Evolutionary conservation across 2,888 invertebrate species (phyloP), one percentile per base, ranked within the genome.

Genomic region (Cecidostiba fungosa): DNA sequence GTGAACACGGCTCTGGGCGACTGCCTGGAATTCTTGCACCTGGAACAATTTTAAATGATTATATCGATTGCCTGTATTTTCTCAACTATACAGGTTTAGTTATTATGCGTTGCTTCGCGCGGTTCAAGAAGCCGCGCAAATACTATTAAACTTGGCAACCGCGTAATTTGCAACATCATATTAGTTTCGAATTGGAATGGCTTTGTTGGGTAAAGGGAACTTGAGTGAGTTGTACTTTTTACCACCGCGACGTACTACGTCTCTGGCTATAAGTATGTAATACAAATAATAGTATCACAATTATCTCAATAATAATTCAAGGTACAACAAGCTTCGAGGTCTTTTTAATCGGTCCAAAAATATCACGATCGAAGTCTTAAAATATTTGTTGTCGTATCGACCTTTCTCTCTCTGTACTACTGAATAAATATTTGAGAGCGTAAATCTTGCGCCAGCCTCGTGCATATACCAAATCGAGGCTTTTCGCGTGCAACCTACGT

Each of bases 1-100:
- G n/a, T 26, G 23, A 76, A 70, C 23, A 50, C 36, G 59, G 23
- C 43, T 72, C 50, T 59, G 66, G 26, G 1, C 50, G 36, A 80
- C 29, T 54, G 70, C 36, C 39, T 72, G 59, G 23, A 76, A 70
- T 50, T 43, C 66, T 54, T 47, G 82, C 74, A 80, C 79, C 86
- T 86, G 86, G 10, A 86, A 86, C 14, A 47, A n/a, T 74, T 26
- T 29, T 4, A 43, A 26, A 39, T 72, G 8, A 19, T 43, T 43
- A 10, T 12, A 43, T 12, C 10, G 43, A 10, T 43, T 6, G 3
- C 36, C 4, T 36, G n/a, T n/a, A 36, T 6, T 36, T 0, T 5
- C 43, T 12, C 12, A 43, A 10, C 43, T 43, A 43, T 10, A 12
- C 26, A 16, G 29, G 6, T 62, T 23, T n/a, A 16, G 16, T 19